Evolutionary conservation across 2,113 vertebrate genomes (phyloP).

Genomic region (Oncorhynchus kisutch): DNA sequence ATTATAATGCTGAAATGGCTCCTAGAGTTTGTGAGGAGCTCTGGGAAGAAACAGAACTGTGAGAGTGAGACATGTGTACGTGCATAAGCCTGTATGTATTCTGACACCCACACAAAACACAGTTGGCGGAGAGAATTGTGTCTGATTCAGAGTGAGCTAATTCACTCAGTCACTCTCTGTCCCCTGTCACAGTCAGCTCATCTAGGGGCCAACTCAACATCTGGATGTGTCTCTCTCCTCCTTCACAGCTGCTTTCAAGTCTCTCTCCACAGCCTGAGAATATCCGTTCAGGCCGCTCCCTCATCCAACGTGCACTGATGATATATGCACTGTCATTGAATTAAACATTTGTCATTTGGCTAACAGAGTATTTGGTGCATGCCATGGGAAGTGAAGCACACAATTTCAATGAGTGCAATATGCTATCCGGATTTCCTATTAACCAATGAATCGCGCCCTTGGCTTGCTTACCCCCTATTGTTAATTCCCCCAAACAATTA

Average conservation of each 20-base stretch:
- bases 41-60: not conserved
- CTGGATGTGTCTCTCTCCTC: constrained; percentile 48
- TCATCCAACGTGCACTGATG: not conserved
- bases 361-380: too few species aligned
- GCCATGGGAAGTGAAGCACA: too few species aligned
- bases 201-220: constrained; percentile 49
- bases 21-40: not conserved
- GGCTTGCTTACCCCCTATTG: too few species aligned
- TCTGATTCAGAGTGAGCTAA: constrained; percentile 51
- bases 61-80: not conserved
- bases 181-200: constrained; percentile 38
- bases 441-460: too few species aligned
- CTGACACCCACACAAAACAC: constrained; percentile 38
- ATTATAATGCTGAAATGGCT: not conserved
- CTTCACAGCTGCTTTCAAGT: constrained; percentile 40
- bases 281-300: not conserved
- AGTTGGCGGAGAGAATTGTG: constrained; percentile 31
- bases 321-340: not conserved
- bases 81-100: constrained; percentile 25
- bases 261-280: constrained; percentile 19
- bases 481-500: constrained; percentile 2
- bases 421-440: too few species aligned
- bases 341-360: too few species aligned
- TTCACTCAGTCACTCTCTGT: constrained; percentile 49
- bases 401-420: too few species aligned